Base-by-base conservation (phyloP, 2,113 vertebrate genomes). In the Nipponia nippon region DNA sequence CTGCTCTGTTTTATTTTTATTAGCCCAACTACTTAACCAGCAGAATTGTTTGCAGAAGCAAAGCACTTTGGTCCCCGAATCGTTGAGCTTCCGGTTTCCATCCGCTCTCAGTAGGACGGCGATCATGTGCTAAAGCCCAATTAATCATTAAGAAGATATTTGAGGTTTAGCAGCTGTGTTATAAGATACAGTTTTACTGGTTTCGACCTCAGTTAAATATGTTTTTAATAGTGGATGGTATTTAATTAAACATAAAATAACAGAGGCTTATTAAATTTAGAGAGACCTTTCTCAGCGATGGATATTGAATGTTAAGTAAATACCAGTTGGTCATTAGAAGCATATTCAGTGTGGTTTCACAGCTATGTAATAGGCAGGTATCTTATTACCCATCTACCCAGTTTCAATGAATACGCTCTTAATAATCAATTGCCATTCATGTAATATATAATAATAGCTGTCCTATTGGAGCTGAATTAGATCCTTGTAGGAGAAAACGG, bases 161-260 rank as follows among this genome's bases (percentile, higher is more conserved):
- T 97, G 97, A 97, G 97, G 97, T 97, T 97, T 97, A 97, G 95
- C 97, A 97, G 96, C 94, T 96, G 83, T 95, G 95, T 96, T 95
- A 94, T 91, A 96, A 96, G 95, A 95, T 96, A 96, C 89, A 97
- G 87, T 96, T 96, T 97, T 93, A 91, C 95, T 95, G 82, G 87
- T 95, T 96, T 96, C 2, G 26, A 94, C 94, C 94, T 97, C 93
- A 91, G 93, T 94, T 96, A 95, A 97, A 96, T 96, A 95, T 96
- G 95, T 94, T 97, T 97, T 95, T 97, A 95, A 97, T 97, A 94
- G 90, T 77, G 82, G 87, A 95, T 82, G 96, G 96, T 95, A 96
- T 97, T 97, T 97, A 97, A 97, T 97, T 97, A 97, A 96, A 95
- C 94, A 80, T 97, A 93, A 96, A 96, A 96, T 95, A 97, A 96